Conservation (phyloP, 2,113 vertebrate genomes). For the Hemicordylus capensis region DNA sequence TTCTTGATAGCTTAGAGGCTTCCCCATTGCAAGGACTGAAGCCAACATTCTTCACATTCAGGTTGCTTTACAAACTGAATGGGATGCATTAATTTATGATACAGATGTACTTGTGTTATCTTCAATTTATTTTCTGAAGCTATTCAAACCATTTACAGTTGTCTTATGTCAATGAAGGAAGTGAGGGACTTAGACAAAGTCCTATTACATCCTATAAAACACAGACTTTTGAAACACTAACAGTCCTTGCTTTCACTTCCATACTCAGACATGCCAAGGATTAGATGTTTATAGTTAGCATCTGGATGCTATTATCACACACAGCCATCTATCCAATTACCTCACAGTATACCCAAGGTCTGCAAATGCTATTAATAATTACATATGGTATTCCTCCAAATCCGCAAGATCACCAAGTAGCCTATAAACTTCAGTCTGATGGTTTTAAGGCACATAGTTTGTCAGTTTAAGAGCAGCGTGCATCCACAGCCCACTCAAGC, state of each 20-base stretch:
- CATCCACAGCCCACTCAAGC: not conserved
- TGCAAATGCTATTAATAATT: constrained; percentile 59
- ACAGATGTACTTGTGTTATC: not conserved
- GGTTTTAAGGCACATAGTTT: constrained; percentile 39
- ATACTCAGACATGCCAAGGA: constrained; percentile 37
- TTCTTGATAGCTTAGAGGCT: not conserved
- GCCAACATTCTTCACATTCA: not conserved
- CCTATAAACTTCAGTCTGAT: constrained; percentile 41
- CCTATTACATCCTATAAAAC: not conserved
- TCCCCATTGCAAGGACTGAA: not conserved
- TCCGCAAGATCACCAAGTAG: constrained; percentile 42
- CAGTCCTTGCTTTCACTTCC: constrained; percentile 35
- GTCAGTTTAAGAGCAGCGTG: constrained; percentile 22
- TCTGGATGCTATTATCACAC: constrained; percentile 56
- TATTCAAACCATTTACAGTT: not conserved
- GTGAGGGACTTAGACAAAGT: not conserved
- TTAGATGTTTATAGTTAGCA: constrained; percentile 51
- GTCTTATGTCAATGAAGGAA: not conserved
- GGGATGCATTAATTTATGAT: not conserved
- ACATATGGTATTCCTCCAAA: constrained; percentile 46
- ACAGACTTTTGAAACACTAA: constrained; percentile 23
- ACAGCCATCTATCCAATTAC: constrained; percentile 43
- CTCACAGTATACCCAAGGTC: constrained; percentile 35
- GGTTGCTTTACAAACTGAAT: not conserved
- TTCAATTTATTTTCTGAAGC: constrained; percentile 10